These are phyloP conservation scores for Tetragonisca angustula DNA, from an alignment of 2,888 invertebrate species.

Conservation along the genomic window DNA sequence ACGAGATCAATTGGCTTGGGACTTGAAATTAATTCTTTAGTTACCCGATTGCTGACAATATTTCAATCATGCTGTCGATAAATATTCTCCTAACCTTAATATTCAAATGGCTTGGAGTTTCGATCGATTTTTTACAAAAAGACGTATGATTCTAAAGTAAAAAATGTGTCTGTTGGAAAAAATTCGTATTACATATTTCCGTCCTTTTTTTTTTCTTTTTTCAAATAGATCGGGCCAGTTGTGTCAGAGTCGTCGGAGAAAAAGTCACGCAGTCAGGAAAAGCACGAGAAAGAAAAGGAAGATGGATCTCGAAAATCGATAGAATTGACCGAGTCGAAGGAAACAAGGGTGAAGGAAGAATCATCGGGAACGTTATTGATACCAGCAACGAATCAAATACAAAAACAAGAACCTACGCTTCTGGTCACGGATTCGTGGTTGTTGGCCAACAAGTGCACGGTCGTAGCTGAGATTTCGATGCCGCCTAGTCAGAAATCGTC, in stretches of 20 bases:
- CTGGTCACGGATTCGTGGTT: constrained; percentile 84
- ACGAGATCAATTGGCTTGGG: not conserved
- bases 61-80: not conserved
- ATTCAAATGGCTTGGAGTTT: not conserved
- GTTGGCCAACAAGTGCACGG: constrained; percentile 78
- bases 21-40: not conserved
- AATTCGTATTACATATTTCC: not conserved
- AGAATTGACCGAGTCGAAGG: not conserved
- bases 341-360: not conserved
- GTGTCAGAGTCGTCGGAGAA: not conserved
- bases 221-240: not conserved
- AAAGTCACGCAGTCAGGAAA: not conserved
- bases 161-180: no score
- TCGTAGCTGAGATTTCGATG: constrained; percentile 77
- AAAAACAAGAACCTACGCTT: constrained; percentile 59
- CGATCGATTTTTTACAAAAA: not conserved
- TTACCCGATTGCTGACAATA: no score
- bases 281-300: not conserved
- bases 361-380: constrained; percentile 52
- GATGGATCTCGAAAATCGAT: not conserved
- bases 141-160: not conserved
- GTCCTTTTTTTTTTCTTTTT: not conserved
- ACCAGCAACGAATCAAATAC: constrained; percentile 58
- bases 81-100: not conserved
- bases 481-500: constrained; percentile 87